Conservation (phyloP, 30 jellyfish, hydroid and myxozoan species). For the Morbakka virulenta region DNA sequence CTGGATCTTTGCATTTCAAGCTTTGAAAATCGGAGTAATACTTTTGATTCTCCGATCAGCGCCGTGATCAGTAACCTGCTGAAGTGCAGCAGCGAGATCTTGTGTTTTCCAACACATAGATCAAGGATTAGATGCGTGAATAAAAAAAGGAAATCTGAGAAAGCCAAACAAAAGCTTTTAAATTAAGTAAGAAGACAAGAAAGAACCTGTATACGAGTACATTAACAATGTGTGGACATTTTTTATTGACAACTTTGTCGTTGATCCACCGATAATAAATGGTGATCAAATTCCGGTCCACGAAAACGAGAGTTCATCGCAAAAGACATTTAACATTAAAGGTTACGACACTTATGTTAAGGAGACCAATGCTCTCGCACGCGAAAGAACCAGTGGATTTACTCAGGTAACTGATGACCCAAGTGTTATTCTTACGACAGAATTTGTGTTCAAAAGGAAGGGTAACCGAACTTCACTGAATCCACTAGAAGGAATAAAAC, state of each 20-base stretch:
- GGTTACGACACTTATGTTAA: constrained; percentile 57
- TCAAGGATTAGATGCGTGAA: constrained; percentile 16
- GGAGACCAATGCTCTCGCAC: constrained; percentile 20
- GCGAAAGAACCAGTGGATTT: constrained; percentile 12
- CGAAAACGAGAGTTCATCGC: constrained; percentile 29
- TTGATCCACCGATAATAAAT: constrained; percentile 34
- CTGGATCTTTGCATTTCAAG: too few relatives aligned
- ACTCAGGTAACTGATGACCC: constrained; percentile 51
- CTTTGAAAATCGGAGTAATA: too few relatives aligned
- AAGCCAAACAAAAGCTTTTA: constrained; percentile 36
- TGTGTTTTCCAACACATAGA: constrained; percentile 25
- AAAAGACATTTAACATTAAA: constrained; percentile 31
- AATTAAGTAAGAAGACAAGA: too few relatives aligned
- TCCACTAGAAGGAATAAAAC: constrained; percentile 18
- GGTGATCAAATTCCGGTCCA: constrained; percentile 12
- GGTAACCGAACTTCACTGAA: constrained; percentile 38
- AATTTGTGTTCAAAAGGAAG: constrained; percentile 44
- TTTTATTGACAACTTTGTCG: constrained; percentile 31
- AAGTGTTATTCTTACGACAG: constrained; percentile 3
- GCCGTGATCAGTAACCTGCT: too few relatives aligned
- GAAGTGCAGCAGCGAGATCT: constrained; percentile 15
- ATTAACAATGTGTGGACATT: constrained; percentile 18
- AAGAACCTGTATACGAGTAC: background rate
- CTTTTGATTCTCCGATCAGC: too few relatives aligned
- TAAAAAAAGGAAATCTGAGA: constrained; percentile 30